Percentiles rank a stretch among this genome's conserved stretches.
Evolutionary conservation across 2,113 vertebrate genomes (phyloP).

Genomic region (Erythrocercus mccallii): DNA sequence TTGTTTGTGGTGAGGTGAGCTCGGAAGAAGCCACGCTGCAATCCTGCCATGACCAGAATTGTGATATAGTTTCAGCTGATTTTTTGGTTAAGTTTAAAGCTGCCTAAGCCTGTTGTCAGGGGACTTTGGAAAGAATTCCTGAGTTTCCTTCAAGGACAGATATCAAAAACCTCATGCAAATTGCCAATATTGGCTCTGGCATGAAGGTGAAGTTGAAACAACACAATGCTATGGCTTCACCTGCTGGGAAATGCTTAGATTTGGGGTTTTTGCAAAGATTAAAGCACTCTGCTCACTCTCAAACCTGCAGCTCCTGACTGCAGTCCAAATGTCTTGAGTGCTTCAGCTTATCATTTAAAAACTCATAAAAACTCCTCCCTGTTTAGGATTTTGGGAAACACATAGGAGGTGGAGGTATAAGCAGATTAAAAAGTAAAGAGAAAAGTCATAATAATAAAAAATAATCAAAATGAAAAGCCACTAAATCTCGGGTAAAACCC

Average conservation of each 20-base stretch:
- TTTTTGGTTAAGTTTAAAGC: background rate
- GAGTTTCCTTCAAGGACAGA: background rate
- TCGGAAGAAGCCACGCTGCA: background rate
- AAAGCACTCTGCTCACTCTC: background rate
- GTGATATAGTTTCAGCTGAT: rapidly evolving
- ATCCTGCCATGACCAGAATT: background rate
- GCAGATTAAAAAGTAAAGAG: background rate
- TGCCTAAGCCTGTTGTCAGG: background rate
- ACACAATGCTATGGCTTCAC: background rate
- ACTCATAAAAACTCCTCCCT: background rate
- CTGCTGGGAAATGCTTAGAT: background rate
- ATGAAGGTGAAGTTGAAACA: background rate
- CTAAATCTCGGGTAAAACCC: background rate
- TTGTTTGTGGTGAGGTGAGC: background rate
- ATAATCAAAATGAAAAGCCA: background rate
- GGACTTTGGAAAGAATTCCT: background rate
- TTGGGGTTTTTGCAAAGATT: background rate
- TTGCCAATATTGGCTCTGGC: background rate
- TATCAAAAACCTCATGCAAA: background rate
- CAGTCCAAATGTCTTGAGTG: background rate
- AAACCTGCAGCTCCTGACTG: background rate
- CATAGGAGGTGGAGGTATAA: background rate
- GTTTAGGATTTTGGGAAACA: background rate
- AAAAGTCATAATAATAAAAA: background rate
- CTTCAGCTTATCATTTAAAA: background rate